Evolutionary conservation across 1,140 invertebrate species (phyloP), one percentile per base, ranked within the genome.

Genomic region (Dendrolimus punctatus): DNA sequence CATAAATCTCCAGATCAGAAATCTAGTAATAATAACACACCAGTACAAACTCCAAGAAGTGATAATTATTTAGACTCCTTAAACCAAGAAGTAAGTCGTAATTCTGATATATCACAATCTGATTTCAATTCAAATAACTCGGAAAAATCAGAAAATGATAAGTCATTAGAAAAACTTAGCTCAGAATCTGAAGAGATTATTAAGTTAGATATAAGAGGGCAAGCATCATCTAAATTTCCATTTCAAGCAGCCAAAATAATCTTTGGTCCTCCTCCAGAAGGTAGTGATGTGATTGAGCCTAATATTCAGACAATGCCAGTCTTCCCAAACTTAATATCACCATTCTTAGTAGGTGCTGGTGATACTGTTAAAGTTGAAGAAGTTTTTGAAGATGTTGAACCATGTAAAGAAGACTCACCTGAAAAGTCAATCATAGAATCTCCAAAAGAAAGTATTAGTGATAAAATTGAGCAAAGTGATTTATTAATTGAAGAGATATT

Each of bases 121-220:
- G 40, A 53, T 54, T 56, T 62, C 38, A 47, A 51, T 45, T 64
- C 55, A 40, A 63, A 66, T 6, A 61, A 64, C 51, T 58, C 58
- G 49, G 42, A 60, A n/a, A 6, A 9, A 10, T 5, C 37, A 6
- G 9, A 49, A 40, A 49, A 60, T 44, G 53, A 58, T n/a, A 57
- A 68, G 43, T 71, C 60, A n/a, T 43, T 50, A 4, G 64, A 60
- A 37, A 67, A 68, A 47, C 50, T 51, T 10, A 76, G 72, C 55
- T 85, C 83, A 39, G 68, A 57, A 2, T 88, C 87, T 39, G 87
- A 87, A 53, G 85, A 88, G 52, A 79, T 88, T 9, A 87, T 88
- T 40, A 85, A 86, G 50, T 55, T 88, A 42, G 87, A 88, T 64
- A 88, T 88, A 43, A 68, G 85, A 69, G 87, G 87, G 4, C 73